A percentile compares a stretch with the other conserved stretches of the same genome.
phyloP scores from a whole-genome alignment of 2,113 vertebrate genomes.

The Eulemur rufifrons region DNA sequence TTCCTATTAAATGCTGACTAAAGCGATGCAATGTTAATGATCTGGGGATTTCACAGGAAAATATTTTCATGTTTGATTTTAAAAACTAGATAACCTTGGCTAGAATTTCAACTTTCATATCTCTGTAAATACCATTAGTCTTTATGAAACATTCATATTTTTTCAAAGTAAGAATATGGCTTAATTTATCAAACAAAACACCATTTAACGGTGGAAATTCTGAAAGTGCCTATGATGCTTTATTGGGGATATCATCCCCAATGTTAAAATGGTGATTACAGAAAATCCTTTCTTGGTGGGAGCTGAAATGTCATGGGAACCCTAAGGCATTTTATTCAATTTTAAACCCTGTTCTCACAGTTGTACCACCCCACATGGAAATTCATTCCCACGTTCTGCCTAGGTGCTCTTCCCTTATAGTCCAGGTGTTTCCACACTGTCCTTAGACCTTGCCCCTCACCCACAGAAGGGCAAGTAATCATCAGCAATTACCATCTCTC shows the following conservation, averaged over 20 bases:
- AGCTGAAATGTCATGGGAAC: background rate
- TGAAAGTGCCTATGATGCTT: background rate
- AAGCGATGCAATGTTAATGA: background rate
- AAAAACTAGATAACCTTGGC: conserved; percentile 26
- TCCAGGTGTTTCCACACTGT: background rate
- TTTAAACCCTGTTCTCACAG: background rate
- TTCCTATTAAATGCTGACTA: background rate
- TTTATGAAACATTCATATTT: conserved; percentile 24
- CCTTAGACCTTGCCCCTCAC: background rate
- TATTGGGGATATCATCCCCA: background rate
- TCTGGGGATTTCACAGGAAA: conserved; percentile 24
- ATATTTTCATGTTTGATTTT: background rate
- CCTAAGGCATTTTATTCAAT: background rate
- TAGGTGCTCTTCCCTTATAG: background rate
- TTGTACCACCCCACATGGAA: too few species aligned
- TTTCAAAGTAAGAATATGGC: background rate
- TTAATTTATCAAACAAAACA: conserved; percentile 40
- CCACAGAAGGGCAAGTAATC: background rate
- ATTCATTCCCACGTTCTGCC: background rate
- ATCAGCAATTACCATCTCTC: background rate
- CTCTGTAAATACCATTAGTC: conserved; percentile 28
- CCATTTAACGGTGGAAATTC: background rate
- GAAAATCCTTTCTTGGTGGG: background rate
- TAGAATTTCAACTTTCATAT: background rate
- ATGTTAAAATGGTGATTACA: background rate